Percentiles rank a stretch among this genome's conserved stretches.
These are phyloP conservation scores for Mesembrinibis cayennensis DNA, from an alignment of 2,113 vertebrate species.

Conservation along the genomic window DNA sequence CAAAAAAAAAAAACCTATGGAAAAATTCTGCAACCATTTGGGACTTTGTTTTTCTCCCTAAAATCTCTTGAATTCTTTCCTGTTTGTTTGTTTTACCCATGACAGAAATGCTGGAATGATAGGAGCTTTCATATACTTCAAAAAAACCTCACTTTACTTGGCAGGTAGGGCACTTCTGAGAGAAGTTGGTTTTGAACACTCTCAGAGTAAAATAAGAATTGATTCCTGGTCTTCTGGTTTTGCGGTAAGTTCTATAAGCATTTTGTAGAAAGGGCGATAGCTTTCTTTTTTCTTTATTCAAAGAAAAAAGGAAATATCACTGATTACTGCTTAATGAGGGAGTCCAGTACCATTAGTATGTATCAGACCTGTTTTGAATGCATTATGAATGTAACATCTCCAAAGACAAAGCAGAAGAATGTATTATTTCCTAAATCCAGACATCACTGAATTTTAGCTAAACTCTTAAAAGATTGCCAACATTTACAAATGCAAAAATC, in stretches of 20 bases:
- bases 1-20: background rate
- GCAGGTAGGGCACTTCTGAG: background rate
- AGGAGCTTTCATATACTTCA: background rate
- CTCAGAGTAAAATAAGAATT: background rate
- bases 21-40: background rate
- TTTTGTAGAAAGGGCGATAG: background rate
- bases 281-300: fast-evolving
- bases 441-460: background rate
- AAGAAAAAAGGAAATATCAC: background rate
- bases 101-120: background rate
- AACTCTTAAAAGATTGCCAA: fast-evolving
- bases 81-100: background rate
- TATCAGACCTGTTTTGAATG: background rate
- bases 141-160: background rate
- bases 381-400: background rate
- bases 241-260: background rate
- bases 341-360: background rate
- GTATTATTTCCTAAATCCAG: background rate
- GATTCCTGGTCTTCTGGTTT: background rate
- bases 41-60: background rate
- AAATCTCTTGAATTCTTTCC: background rate
- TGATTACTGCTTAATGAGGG: background rate
- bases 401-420: background rate
- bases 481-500: background rate
- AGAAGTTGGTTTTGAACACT: background rate